A percentile compares a stretch with the other conserved stretches of the same genome.
Conservation (phyloP, 1,140 invertebrate species). For the Aradophagus sp. region DNA sequence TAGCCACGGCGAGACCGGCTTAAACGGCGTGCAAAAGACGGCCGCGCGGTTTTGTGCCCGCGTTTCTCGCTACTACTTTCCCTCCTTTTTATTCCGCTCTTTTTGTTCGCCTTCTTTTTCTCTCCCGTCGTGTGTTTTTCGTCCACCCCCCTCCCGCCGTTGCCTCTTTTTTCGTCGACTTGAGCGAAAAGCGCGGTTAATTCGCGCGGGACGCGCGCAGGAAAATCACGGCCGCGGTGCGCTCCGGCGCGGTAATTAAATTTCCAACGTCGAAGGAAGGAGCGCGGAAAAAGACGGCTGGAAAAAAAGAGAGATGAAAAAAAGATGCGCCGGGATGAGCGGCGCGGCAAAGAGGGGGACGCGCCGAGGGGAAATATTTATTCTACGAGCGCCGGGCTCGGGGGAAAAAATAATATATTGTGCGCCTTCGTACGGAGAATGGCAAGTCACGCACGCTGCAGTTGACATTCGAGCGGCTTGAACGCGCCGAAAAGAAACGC, state of each 20-base stretch:
- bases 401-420: slow-evolving; percentile 22
- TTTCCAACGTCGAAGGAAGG: slow-evolving; percentile 29
- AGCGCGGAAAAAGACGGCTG: slow-evolving; percentile 9
- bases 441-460: slow-evolving; percentile 36
- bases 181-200: slow-evolving; percentile 3
- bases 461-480: slow-evolving; percentile 34
- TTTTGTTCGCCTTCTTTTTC: background rate
- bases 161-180: background rate
- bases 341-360: background rate
- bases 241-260: slow-evolving; percentile 42
- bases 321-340: background rate
- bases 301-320: slow-evolving; percentile 6
- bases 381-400: slow-evolving; percentile 10
- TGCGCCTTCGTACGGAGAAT: slow-evolving; percentile 34
- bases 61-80: background rate
- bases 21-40: slow-evolving; percentile 38
- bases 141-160: background rate
- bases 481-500: no score
- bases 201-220: slow-evolving; percentile 23
- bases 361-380: slow-evolving; percentile 7
- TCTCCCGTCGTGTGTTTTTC: background rate
- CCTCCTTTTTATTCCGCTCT: slow-evolving; percentile 5
- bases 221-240: slow-evolving; percentile 24
- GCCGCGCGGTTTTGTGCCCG: slow-evolving; percentile 20
- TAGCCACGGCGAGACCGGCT: slow-evolving; percentile 16